Base-by-base conservation (phyloP, 2,888 invertebrate genomes). In the Sphecodes monilicornis region DNA sequence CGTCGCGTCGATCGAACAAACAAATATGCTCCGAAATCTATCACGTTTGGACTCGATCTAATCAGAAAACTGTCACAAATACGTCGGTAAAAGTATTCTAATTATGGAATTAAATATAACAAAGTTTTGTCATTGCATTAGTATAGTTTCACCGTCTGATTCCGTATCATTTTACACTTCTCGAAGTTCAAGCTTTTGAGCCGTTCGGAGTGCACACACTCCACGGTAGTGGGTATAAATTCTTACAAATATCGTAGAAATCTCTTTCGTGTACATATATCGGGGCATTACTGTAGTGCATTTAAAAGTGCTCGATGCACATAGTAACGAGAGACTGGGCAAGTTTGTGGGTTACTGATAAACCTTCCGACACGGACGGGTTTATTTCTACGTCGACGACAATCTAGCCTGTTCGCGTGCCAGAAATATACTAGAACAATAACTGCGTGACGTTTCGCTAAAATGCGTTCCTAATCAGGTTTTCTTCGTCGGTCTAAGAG, bases 401-500 rank as follows among this genome's bases (percentile, higher is more conserved):
- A 50, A 77, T 82, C 82, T 57, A 13, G 5, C 32, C 3, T 1
- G 60, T 64, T 84, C 32, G 84, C 84, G 77, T 84, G 84, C 64
- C n/a, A 26, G 78, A 78, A 77, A 82, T 82, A 50, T 5, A 36
- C 36, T 36, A n/a, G 1, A 84, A 77, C 74, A 84, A 84, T 74
- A 83, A 83, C 83, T 84, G 84, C 84, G 84, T 84, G 74, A 70
- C 84, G 43, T 83, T 77, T 83, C 74, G 73, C 41, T 83, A 84
- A 84, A 84, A 84, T 83, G 84, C 83, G 84, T 84, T 83, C 57
- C 70, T 77, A 84, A 84, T 84, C 84, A 66, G 16, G 64, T 74
- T 84, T 83, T 83, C 77, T 83, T 84, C 84, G 84, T 43, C 36
- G 16, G 64, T 16, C 54, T 77, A 64, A 78, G 64, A 46, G 39